phyloP scores from a whole-genome alignment of 2,888 invertebrate species.

The Monochamus alternatus region DNA sequence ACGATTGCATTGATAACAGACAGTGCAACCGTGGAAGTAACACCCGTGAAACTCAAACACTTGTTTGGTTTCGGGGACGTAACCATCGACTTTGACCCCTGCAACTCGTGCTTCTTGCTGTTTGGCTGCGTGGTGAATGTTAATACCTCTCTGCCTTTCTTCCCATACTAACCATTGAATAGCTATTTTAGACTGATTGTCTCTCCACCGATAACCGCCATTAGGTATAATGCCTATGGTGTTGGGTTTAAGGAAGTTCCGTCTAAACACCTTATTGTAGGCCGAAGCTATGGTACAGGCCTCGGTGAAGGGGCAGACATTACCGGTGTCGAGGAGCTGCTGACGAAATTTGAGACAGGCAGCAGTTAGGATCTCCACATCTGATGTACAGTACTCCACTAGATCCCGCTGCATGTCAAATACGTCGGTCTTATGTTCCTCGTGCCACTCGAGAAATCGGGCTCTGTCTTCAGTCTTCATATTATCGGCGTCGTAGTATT shows the following conservation, averaged over 20 bases:
- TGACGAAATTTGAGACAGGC: slow-evolving; percentile 56
- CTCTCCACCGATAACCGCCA: slow-evolving; percentile 54
- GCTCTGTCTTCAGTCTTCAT: not conserved
- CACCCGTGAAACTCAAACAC: slow-evolving; percentile 17
- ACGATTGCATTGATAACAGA: slow-evolving; percentile 1
- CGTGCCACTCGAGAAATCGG: slow-evolving; percentile 38
- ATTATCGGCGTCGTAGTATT: not conserved
- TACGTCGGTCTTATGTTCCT: slow-evolving; percentile 16
- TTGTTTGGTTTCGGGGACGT: not conserved
- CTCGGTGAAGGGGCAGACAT: slow-evolving; percentile 56
- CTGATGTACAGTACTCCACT: slow-evolving; percentile 50
- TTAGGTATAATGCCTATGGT: slow-evolving; percentile 59
- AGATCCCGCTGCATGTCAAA: slow-evolving; percentile 60
- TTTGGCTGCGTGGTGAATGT: slow-evolving; percentile 50
- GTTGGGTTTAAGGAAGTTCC: slow-evolving; percentile 56
- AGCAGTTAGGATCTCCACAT: slow-evolving; percentile 56
- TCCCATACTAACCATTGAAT: slow-evolving; percentile 47
- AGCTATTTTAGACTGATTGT: slow-evolving; percentile 41
- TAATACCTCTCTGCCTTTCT: slow-evolving; percentile 41
- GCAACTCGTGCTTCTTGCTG: slow-evolving; percentile 42
- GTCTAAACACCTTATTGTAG: slow-evolving; percentile 44
- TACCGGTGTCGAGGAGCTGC: slow-evolving; percentile 48
- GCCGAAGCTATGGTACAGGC: slow-evolving; percentile 53
- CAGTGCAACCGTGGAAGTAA: not conserved
- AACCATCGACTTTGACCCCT: slow-evolving; percentile 34